These are phyloP conservation scores for Odobenus rosmarus DNA, from an alignment of 2,113 vertebrate genomes.

Conservation along the genomic window DNA sequence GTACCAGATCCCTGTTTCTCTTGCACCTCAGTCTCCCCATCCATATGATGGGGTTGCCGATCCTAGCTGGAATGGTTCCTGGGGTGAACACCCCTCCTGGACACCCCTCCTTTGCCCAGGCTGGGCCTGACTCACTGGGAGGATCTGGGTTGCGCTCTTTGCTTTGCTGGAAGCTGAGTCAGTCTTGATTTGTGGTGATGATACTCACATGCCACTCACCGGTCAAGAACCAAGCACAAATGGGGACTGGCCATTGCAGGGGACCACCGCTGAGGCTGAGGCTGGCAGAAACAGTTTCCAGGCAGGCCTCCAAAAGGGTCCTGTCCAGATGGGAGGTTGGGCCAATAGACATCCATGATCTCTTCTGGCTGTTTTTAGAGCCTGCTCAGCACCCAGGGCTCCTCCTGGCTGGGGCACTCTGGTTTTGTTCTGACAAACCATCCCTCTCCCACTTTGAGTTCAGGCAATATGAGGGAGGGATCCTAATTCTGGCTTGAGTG, in stretches of 20 bases:
- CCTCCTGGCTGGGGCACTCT: not conserved
- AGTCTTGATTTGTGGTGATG: not conserved
- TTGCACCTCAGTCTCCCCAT: not conserved
- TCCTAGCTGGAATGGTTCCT: not conserved
- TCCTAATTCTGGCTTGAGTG: not conserved
- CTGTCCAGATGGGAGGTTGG: not conserved
- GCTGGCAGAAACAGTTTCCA: not conserved
- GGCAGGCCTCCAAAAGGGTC: not conserved
- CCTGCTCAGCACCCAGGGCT: not conserved
- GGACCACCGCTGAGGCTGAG: not conserved
- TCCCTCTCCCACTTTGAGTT: not conserved
- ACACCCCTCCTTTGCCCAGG: not conserved
- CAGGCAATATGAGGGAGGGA: not conserved
- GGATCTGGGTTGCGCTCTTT: not conserved
- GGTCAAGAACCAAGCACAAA: not conserved
- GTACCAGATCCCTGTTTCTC: not conserved
- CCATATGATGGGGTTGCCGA: not conserved
- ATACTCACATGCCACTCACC: not conserved
- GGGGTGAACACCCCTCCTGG: not conserved
- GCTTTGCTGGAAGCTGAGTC: constrained; percentile 33
- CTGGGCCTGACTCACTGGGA: constrained; percentile 25
- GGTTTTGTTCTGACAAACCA: not conserved
- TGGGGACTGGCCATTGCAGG: not conserved
- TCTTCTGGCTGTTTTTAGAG: not conserved
- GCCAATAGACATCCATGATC: not conserved